A percentile compares a stretch with the other conserved stretches of the same genome.
Evolutionary conservation across 2,888 invertebrate species (phyloP).

Genomic region (Diaperis boleti): DNA sequence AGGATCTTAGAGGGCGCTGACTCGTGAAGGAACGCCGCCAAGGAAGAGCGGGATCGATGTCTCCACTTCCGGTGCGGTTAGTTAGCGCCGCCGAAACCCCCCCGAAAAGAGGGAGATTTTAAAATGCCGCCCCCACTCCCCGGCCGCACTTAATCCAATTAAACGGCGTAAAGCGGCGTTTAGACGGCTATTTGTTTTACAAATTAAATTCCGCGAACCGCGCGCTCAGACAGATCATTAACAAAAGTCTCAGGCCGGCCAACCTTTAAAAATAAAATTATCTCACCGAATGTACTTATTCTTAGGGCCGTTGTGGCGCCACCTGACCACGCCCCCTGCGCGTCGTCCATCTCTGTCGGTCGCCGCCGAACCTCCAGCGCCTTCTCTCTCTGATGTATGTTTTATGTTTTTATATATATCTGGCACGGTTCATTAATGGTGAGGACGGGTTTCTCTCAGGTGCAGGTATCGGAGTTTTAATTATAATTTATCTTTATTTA

Average conservation of each 20-base stretch:
- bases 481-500: slow-evolving; percentile 59
- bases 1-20: slow-evolving; percentile 39
- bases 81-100: slow-evolving; percentile 42
- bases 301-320: slow-evolving; percentile 56
- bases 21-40: slow-evolving; percentile 39
- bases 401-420: slow-evolving; percentile 35
- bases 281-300: slow-evolving; percentile 50
- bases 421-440: slow-evolving; percentile 45
- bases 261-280: slow-evolving; percentile 56
- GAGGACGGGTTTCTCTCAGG: slow-evolving; percentile 42
- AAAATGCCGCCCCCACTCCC: slow-evolving; percentile 8
- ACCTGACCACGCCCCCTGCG: slow-evolving; percentile 59
- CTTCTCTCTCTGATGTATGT: slow-evolving; percentile 37
- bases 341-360: slow-evolving; percentile 38
- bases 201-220: slow-evolving; percentile 56
- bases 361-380: slow-evolving; percentile 24
- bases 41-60: slow-evolving; percentile 55
- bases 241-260: slow-evolving; percentile 48
- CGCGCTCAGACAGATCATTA: slow-evolving; percentile 49
- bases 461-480: slow-evolving; percentile 49
- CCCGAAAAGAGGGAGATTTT: slow-evolving; percentile 6
- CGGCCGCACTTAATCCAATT: slow-evolving; percentile 11
- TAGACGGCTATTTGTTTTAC: slow-evolving; percentile 54
- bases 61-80: slow-evolving; percentile 55
- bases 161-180: slow-evolving; percentile 27